These are phyloP conservation scores for Pandemis heparana DNA, from an alignment of 2,888 invertebrate species.

Conservation along the genomic window DNA sequence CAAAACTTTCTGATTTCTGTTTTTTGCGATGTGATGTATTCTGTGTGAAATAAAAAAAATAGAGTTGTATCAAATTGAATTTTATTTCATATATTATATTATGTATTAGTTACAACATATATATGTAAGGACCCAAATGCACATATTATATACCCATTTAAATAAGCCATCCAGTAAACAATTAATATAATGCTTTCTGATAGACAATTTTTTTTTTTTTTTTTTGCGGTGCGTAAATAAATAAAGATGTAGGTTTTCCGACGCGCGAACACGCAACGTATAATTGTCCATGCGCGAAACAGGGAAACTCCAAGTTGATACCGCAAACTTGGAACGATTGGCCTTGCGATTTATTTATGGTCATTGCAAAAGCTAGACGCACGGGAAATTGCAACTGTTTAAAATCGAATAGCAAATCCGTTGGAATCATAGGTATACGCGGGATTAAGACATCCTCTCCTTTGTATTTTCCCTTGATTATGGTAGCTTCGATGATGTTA, in stretches of 20 bases:
- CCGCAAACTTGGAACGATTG: slow-evolving; percentile 42
- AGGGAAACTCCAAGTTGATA: slow-evolving; percentile 46
- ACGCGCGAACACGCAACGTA: slow-evolving; percentile 51
- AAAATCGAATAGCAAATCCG: slow-evolving; percentile 44
- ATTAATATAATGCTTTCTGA: slow-evolving; percentile 28
- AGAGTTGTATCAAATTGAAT: slow-evolving; percentile 40
- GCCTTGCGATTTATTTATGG: slow-evolving; percentile 50
- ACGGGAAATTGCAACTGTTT: slow-evolving; percentile 48
- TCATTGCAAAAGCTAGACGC: slow-evolving; percentile 47
- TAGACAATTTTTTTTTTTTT: slow-evolving; percentile 46
- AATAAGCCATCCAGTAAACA: slow-evolving; percentile 23
- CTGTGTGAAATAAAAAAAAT: slow-evolving; percentile 38
- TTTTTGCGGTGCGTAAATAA: slow-evolving; percentile 46
- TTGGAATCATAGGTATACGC: slow-evolving; percentile 48
- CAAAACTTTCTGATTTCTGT: too few species aligned
- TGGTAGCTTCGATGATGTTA: slow-evolving; percentile 45
- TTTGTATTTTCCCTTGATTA: slow-evolving; percentile 44
- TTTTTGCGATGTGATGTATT: slow-evolving; percentile 37
- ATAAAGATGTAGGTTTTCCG: slow-evolving; percentile 47
- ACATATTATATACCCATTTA: slow-evolving; percentile 29
- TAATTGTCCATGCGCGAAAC: slow-evolving; percentile 50
- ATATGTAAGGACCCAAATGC: slow-evolving; percentile 28
- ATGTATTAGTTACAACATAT: slow-evolving; percentile 25
- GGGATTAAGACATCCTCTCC: slow-evolving; percentile 43
- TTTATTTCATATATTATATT: slow-evolving; percentile 40